Base-by-base conservation (phyloP, 2,113 vertebrate genomes). In the Chinchilla lanigera region DNA sequence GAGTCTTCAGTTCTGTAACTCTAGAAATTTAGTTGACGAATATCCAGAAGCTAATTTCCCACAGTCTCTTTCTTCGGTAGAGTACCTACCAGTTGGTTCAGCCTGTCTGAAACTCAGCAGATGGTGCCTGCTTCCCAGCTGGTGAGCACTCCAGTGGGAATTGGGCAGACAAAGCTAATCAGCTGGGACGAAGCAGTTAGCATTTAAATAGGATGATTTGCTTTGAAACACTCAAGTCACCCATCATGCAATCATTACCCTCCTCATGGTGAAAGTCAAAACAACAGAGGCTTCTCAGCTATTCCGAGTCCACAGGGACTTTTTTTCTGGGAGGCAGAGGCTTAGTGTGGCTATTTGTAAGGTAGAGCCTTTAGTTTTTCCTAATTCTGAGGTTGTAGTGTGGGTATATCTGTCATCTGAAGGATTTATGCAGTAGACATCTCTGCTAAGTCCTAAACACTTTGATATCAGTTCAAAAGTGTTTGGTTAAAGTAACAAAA, bases 151-250 rank as follows among this genome's bases (percentile, higher is more conserved):
- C 89, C 44, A 44, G 30, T 86, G 78, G 83, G 63, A 93, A 90
- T 20, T 89, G 56, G 50, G 22, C n/a, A 96, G 58, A 89, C 87
- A 77, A 95, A 83, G 52, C 58, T 93, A 77, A 96, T 91, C 84
- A 86, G 12, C 87, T 63, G 33, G 58, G 90, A 88, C 93, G 77
- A 92, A 58, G 85, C 9, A 2, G 14, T 86, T 91, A 92, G 54
- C 52, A 33, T 67, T 90, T 88, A 71, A 93, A 86, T 35, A 83
- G 33, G 65, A 86, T 86, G 80, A 89, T 91, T 95, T 61, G 78
- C 87, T 97, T 83, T 86, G 56, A 92, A 93, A 87, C 35, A 89
- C 33, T 63, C 95, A 88, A 81, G 58, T 86, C 88, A 65, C 88
- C 56, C 93, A 78, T 85, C 77, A 81, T 61, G n/a, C 38, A 92